These are phyloP conservation scores for Catamblyrhynchus diadema DNA, from an alignment of 2,797 vertebrate genomes.

Conservation along the genomic window DNA sequence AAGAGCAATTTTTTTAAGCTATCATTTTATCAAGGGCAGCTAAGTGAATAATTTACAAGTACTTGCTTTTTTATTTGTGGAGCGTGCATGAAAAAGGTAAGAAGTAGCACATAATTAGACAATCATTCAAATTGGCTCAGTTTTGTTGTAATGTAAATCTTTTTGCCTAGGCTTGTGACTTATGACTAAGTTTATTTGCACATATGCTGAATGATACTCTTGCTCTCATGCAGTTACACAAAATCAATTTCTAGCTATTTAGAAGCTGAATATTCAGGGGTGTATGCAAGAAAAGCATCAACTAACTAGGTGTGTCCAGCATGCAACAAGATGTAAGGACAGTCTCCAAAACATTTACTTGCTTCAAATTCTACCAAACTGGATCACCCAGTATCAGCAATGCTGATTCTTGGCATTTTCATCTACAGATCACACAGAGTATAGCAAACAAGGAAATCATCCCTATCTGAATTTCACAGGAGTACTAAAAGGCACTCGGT, in stretches of 20 bases:
- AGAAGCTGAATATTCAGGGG: not conserved
- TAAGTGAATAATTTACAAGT: constrained; percentile 39
- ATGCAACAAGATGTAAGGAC: not conserved
- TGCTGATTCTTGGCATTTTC: not conserved
- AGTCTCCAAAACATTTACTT: not conserved
- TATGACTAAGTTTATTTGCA: not conserved
- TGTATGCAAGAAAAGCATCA: not conserved
- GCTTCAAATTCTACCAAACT: not conserved
- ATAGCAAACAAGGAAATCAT: not conserved
- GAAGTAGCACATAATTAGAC: not conserved
- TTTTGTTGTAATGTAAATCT: not conserved
- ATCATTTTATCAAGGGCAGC: not conserved
- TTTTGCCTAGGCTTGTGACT: not conserved
- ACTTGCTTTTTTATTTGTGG: not conserved
- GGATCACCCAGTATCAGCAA: not conserved
- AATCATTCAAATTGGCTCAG: not conserved
- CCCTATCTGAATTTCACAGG: not conserved
- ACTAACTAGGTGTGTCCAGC: not conserved
- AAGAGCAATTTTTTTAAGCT: not conserved
- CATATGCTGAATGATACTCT: not conserved
- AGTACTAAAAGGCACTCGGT: not conserved
- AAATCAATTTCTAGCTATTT: not conserved
- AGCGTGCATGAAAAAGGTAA: not conserved
- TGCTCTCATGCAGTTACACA: not conserved
- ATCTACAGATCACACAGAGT: not conserved